phyloP scores from a whole-genome alignment of 2,888 invertebrate genomes.

The Eupithecia abbreviata region DNA sequence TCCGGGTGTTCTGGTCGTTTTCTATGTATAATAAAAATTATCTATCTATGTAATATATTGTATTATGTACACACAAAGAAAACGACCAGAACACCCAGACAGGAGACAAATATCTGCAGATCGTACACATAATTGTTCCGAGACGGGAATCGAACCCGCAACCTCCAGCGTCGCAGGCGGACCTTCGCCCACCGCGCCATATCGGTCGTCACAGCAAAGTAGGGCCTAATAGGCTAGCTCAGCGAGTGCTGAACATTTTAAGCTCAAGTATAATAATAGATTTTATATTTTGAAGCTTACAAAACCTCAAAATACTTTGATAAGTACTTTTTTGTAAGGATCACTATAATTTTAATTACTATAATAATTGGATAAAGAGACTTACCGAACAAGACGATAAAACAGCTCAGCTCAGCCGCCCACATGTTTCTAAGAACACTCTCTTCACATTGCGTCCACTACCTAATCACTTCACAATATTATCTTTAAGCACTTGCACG shows the following conservation, averaged over 20 bases:
- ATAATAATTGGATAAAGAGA: not conserved
- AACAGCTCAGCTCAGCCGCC: conserved; percentile 77
- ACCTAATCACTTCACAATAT: conserved; percentile 54
- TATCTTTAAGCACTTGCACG: conserved; percentile 46
- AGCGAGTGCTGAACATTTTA: not conserved
- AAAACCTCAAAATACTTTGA: not conserved
- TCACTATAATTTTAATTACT: too few species aligned
- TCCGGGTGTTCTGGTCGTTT: too few species aligned
- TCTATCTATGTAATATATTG: too few species aligned
- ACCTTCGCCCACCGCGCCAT: too few species aligned
- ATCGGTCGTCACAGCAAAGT: too few species aligned
- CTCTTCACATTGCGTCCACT: conserved; percentile 71
- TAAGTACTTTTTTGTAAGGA: not conserved
- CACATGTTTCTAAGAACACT: conserved; percentile 66
- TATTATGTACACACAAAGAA: too few species aligned
- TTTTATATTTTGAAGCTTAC: not conserved
- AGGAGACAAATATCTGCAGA: too few species aligned
- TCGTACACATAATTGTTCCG: too few species aligned
- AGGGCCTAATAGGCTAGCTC: not conserved
- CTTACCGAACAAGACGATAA: conserved; percentile 80
- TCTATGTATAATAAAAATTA: too few species aligned
- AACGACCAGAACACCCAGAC: too few species aligned
- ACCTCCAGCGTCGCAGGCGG: too few species aligned
- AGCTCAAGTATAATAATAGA: not conserved
- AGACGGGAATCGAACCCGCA: too few species aligned